Base-by-base conservation (phyloP, 2,888 invertebrate genomes). In the Hirtodrosophila cameraria region DNA sequence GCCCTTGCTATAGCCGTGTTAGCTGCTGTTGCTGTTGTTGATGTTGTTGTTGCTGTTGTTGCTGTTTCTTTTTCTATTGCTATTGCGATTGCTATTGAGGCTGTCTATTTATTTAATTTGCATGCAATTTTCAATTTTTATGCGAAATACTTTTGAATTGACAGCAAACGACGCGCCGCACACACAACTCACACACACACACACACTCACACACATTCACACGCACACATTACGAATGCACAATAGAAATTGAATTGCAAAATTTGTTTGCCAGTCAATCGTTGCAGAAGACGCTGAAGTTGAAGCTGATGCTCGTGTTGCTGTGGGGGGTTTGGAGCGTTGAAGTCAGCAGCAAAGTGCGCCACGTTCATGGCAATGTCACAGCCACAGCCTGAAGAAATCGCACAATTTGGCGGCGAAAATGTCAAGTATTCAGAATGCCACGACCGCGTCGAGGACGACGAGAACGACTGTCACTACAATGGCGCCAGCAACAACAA, bases 361-460 rank as follows among this genome's bases (percentile, higher is more conserved):
- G 57, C 57, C 41, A 65, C 65, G 64, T 62, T 62, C 38, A 62
- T 45, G 63, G 7, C 62, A 62, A 62, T 63, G 62, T 62, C 62
- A 62, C 52, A 65, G 72, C 42, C 46, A 39, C 45, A 35, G 50
- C 54, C 72, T 62, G 48, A 63, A 81, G 85, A 46, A 86, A 81
- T 86, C 75, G 85, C 75, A 84, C 82, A 86, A 84, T 83, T 86
- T 86, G 87, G 85, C 87, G 82, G 82, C 73, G 82, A 86, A 86
- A 78, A 86, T 86, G 82, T 83, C 82, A 83, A 83, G 82, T 82
- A 79, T 79, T 64, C 70, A 63, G 73, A 53, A 59, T 64, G 61
- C 67, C 54, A 55, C 71, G 42, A 65, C 58, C 58, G 48, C 61
- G 58, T 28, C 57, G 46, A 42, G 35, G 42, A 33, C 43, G 48